phyloP scores from a whole-genome alignment of 2,888 invertebrate genomes.

The Ariolimax columbianus region DNA sequence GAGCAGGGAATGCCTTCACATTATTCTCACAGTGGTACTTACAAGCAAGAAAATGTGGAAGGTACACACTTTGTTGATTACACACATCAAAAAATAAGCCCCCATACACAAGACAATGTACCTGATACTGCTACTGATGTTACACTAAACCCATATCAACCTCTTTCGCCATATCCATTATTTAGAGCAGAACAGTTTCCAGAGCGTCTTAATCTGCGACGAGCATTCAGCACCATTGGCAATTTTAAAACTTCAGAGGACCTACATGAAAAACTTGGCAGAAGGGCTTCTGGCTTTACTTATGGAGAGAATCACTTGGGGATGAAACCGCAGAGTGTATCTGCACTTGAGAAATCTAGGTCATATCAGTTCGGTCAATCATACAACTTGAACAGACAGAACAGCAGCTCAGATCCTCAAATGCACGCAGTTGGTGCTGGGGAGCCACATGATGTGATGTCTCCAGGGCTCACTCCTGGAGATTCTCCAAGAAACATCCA shows the following conservation, averaged over 20 bases:
- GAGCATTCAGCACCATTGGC: slow-evolving; percentile 40
- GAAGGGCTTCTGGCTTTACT: slow-evolving; percentile 13
- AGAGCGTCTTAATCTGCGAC: slow-evolving; percentile 12
- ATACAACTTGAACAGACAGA: slow-evolving; percentile 79
- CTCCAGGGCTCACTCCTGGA: neutral
- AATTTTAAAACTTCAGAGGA: slow-evolving; percentile 10
- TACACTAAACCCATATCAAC: slow-evolving; percentile 19
- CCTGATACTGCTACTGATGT: slow-evolving; percentile 6
- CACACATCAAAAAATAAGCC: neutral
- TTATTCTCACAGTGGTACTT: neutral
- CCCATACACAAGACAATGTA: slow-evolving; percentile 15
- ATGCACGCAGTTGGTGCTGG: slow-evolving; percentile 72
- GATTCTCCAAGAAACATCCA: neutral
- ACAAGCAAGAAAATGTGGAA: neutral
- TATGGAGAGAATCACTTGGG: slow-evolving; percentile 54
- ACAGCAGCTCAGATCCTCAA: slow-evolving; percentile 84
- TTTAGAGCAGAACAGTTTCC: neutral
- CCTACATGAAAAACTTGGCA: neutral
- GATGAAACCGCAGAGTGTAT: slow-evolving; percentile 66
- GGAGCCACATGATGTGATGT: neutral
- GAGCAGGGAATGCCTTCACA: neutral
- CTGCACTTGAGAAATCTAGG: slow-evolving; percentile 59
- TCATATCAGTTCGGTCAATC: neutral
- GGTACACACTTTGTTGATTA: neutral
- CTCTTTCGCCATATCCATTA: neutral